Conservation (phyloP, 1,140 invertebrate species). For the Micrasema minimum region DNA sequence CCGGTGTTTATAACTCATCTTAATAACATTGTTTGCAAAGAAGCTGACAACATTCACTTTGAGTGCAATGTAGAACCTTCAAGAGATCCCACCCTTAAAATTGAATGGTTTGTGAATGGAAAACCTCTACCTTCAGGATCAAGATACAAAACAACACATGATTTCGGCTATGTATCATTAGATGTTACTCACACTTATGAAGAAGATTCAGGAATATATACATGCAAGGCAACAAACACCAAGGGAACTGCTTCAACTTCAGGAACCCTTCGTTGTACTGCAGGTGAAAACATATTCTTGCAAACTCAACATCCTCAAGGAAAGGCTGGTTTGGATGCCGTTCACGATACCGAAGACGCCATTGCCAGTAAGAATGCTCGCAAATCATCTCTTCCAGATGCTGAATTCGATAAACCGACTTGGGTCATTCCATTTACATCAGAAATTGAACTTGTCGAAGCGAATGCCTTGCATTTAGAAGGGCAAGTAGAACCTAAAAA, state of each 20-base stretch:
- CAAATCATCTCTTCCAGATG: slow-evolving; percentile 74
- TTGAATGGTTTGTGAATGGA: slow-evolving; percentile 92
- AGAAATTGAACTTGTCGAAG: slow-evolving; percentile 89
- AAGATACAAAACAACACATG: slow-evolving; percentile 85
- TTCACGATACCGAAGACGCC: slow-evolving; percentile 85
- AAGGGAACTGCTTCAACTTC: slow-evolving; percentile 90
- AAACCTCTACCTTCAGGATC: slow-evolving; percentile 83
- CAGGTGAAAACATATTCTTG: slow-evolving; percentile 81
- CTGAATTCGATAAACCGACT: slow-evolving; percentile 85
- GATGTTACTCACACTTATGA: slow-evolving; percentile 85
- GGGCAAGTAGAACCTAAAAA: slow-evolving; percentile 94
- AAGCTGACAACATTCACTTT: slow-evolving; percentile 93
- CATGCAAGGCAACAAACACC: slow-evolving; percentile 90
- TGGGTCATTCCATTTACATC: slow-evolving; percentile 86
- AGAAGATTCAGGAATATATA: slow-evolving; percentile 91
- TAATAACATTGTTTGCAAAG: slow-evolving; percentile 89
- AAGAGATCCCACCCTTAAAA: slow-evolving; percentile 92
- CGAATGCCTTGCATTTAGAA: slow-evolving; percentile 90
- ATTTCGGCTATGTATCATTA: slow-evolving; percentile 88
- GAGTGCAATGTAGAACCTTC: slow-evolving; percentile 94
- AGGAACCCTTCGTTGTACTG: slow-evolving; percentile 84
- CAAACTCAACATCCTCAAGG: slow-evolving; percentile 94
- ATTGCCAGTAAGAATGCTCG: slow-evolving; percentile 75
- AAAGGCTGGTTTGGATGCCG: slow-evolving; percentile 83
- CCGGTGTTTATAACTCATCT: slow-evolving; percentile 91